Evolutionary conservation across 1,140 invertebrate species (phyloP).

Genomic region (Diachasma alloeum): DNA sequence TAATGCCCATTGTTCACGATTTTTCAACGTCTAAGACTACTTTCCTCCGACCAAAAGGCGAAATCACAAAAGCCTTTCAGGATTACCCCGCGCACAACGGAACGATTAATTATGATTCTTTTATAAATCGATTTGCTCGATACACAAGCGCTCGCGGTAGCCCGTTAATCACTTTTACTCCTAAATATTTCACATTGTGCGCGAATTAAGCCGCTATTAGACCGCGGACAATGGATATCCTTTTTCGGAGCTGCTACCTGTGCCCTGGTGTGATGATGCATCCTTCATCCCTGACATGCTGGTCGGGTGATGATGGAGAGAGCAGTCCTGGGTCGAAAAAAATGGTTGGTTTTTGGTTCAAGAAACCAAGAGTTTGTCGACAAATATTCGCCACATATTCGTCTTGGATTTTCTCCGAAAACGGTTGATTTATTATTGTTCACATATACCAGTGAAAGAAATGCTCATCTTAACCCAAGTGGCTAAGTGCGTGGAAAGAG

Average conservation of each 20-base stretch:
- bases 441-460: too few species aligned
- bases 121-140: conserved; percentile 35
- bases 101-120: conserved; percentile 36
- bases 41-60: background rate
- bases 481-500: too few species aligned
- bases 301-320: background rate
- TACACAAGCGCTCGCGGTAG: conserved; percentile 5
- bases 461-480: too few species aligned
- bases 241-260: conserved; percentile 14
- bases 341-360: background rate
- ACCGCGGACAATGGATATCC: conserved; percentile 31
- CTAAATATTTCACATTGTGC: conserved; percentile 36
- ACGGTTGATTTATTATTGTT: too few species aligned
- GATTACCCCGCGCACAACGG: conserved; percentile 18
- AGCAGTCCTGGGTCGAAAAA: background rate
- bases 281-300: background rate
- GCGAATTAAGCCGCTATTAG: conserved; percentile 33
- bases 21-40: too few species aligned
- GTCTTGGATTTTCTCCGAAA: too few species aligned
- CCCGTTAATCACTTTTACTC: conserved; percentile 27
- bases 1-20: background rate
- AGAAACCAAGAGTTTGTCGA: background rate
- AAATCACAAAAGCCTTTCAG: background rate
- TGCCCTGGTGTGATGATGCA: background rate
- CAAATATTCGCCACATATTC: too few species aligned